Conservation (phyloP, 2,797 vertebrate genomes). For the Astyanax mexicanus region DNA sequence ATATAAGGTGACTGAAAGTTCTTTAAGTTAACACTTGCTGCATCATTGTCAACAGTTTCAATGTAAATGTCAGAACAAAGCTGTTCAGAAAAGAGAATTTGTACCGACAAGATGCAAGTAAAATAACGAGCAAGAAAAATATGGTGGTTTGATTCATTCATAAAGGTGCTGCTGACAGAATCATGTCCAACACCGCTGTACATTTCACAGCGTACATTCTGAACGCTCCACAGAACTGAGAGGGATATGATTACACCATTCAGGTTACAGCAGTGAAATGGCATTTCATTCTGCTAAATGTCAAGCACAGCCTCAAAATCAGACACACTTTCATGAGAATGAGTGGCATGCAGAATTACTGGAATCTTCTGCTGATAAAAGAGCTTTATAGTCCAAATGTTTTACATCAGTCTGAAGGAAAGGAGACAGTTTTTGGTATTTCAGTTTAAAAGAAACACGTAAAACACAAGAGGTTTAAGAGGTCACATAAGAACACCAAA, state of each 20-base stretch:
- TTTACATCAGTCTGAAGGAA: background rate
- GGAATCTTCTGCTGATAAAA: no score
- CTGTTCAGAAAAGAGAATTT: background rate
- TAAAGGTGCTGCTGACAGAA: background rate
- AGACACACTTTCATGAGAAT: background rate
- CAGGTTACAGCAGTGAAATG: background rate
- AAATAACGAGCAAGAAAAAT: background rate
- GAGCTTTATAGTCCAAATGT: background rate
- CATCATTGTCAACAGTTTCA: no score
- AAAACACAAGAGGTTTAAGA: background rate
- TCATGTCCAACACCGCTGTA: background rate
- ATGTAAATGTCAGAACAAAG: background rate
- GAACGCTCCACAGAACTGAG: background rate
- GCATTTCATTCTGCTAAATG: background rate
- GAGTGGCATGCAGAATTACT: background rate
- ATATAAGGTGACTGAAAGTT: no score
- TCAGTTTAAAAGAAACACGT: background rate
- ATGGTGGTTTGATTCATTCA: background rate
- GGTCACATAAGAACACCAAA: background rate
- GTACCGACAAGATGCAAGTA: background rate
- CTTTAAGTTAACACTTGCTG: no score
- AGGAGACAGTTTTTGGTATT: background rate
- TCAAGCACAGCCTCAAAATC: constrained; percentile 1
- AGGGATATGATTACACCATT: constrained; percentile 3
- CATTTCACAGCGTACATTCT: background rate